Percentiles rank a stretch among this genome's conserved stretches.
Evolutionary conservation across 1,140 invertebrate species (phyloP).

Genomic region (Conus betulinus): DNA sequence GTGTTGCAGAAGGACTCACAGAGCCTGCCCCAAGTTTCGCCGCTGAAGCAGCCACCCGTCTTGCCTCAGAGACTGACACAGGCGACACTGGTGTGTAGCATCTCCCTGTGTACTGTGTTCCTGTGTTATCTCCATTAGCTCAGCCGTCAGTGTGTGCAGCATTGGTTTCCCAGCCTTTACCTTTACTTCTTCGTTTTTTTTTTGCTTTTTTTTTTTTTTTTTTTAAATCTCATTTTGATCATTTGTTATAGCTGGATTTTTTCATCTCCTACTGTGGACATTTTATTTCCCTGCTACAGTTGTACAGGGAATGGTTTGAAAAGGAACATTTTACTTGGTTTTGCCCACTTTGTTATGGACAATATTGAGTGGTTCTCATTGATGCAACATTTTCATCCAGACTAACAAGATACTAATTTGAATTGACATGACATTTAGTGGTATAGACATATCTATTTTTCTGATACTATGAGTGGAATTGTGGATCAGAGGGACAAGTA

Average conservation of each 20-base stretch:
- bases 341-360: no score
- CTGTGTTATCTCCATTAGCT: not conserved
- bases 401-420: not conserved
- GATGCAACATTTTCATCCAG: no score
- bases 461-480: not conserved
- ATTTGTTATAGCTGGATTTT: no score
- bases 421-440: slow-evolving; percentile 1
- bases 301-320: no score
- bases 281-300: no score
- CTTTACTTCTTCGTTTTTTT: not conserved
- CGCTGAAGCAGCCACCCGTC: slow-evolving; percentile 23
- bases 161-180: not conserved
- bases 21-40: not conserved
- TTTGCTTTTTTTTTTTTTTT: not conserved
- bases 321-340: no score
- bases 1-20: slow-evolving; percentile 5
- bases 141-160: not conserved
- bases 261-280: no score
- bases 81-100: slow-evolving; percentile 32
- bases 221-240: no score
- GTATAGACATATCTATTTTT: not conserved
- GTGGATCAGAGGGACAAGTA: not conserved
- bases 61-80: slow-evolving; percentile 25
- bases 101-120: not conserved
- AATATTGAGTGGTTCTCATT: no score